These are phyloP conservation scores for Amblyjoppa fuscipennis DNA, from an alignment of 2,888 invertebrate species.

Conservation along the genomic window DNA sequence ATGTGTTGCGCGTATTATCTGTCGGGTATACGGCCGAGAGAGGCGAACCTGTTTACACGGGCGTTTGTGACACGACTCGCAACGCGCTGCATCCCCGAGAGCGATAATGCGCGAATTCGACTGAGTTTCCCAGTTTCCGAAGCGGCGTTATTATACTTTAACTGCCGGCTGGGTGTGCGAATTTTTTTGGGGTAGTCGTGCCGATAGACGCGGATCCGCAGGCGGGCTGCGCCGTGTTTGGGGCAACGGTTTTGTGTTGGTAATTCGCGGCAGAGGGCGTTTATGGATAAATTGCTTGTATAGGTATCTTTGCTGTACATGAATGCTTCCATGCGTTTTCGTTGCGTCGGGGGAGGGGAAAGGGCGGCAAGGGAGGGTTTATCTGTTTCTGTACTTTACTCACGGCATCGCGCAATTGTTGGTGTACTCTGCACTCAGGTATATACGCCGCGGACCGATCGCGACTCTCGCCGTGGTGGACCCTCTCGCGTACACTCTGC, in stretches of 20 bases:
- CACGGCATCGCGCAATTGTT: slow-evolving; percentile 14
- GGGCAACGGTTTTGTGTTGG: slow-evolving; percentile 29
- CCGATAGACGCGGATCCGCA: slow-evolving; percentile 12
- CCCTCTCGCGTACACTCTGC: slow-evolving; percentile 67
- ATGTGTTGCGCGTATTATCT: slow-evolving; percentile 41
- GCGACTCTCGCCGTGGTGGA: slow-evolving; percentile 19
- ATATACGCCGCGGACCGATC: slow-evolving; percentile 13
- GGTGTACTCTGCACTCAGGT: slow-evolving; percentile 9
- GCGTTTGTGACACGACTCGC: slow-evolving; percentile 7
- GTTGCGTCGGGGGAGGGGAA: neutral
- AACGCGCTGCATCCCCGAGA: slow-evolving; percentile 10
- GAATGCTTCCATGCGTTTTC: slow-evolving; percentile 47
- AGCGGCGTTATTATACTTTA: slow-evolving; percentile 36
- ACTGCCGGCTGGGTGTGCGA: neutral
- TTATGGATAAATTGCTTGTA: slow-evolving; percentile 21
- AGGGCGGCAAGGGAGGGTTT: neutral
- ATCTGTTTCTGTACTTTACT: slow-evolving; percentile 30
- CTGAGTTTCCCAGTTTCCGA: slow-evolving; percentile 33
- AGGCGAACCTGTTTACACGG: slow-evolving; percentile 14
- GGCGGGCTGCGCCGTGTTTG: slow-evolving; percentile 25
- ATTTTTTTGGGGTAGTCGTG: neutral
- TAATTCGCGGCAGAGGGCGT: slow-evolving; percentile 6
- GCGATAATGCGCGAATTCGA: slow-evolving; percentile 48
- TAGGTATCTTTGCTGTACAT: slow-evolving; percentile 63
- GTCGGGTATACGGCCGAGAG: neutral